phyloP scores from a whole-genome alignment of 1,140 invertebrate genomes.

The Rhagoletis pomonella region DNA sequence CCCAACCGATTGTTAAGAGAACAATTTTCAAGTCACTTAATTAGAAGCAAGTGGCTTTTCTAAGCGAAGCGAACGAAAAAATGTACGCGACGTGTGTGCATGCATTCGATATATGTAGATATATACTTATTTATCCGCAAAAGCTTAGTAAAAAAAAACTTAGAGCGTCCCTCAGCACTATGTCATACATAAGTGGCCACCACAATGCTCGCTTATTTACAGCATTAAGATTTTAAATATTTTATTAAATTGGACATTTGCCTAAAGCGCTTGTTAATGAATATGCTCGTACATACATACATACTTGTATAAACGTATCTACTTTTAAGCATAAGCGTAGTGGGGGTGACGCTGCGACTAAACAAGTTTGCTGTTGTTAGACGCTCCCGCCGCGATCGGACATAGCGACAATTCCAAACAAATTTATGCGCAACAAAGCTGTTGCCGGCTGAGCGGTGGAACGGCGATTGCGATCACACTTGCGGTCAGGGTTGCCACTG shows the following conservation, averaged over 20 bases:
- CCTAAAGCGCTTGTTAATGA: not conserved
- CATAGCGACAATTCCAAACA: not conserved
- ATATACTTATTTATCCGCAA: too few relatives aligned
- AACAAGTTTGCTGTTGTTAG: not conserved
- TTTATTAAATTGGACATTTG: constrained; percentile 67
- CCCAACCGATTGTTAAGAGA: too few relatives aligned
- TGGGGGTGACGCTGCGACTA: too few relatives aligned
- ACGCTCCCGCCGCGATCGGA: not conserved
- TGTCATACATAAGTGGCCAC: not conserved
- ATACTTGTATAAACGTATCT: too few relatives aligned
- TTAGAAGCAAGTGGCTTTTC: too few relatives aligned
- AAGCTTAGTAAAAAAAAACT: too few relatives aligned
- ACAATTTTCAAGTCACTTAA: too few relatives aligned
- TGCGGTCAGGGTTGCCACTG: too few relatives aligned
- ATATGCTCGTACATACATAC: not conserved
- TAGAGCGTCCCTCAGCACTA: not conserved
- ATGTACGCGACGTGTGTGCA: too few relatives aligned
- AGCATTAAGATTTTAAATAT: constrained; percentile 73
- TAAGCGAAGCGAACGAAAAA: too few relatives aligned
- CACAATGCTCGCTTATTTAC: not conserved
- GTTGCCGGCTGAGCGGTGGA: not conserved
- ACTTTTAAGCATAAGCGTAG: not conserved
- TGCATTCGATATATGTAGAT: too few relatives aligned
- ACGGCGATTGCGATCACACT: not conserved
- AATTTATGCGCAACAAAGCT: not conserved